A percentile compares a stretch with the other conserved stretches of the same genome.
Conservation (phyloP, 2,888 invertebrate species). For the Plutella xylostella region DNA sequence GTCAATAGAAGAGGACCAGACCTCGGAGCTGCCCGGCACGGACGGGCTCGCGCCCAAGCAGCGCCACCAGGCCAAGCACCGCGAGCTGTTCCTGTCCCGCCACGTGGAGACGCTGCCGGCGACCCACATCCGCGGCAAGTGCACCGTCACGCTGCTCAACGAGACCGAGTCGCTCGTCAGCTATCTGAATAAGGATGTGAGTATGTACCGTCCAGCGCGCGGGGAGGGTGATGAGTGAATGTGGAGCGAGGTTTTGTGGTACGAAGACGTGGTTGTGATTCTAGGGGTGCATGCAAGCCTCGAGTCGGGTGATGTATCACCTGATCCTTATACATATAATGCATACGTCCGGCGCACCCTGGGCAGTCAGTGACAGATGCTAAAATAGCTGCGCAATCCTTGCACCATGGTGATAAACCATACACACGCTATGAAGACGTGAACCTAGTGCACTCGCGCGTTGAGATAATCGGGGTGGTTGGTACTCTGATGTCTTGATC, state of each 20-base stretch:
- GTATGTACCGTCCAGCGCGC: conserved; percentile 63
- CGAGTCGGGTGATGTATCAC: not conserved
- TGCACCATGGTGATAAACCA: too few relatives aligned
- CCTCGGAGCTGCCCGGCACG: conserved; percentile 68
- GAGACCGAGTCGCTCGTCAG: conserved; percentile 97
- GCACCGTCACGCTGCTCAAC: conserved; percentile 97
- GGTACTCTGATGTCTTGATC: too few relatives aligned
- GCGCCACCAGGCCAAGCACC: conserved; percentile 95
- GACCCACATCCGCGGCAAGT: conserved; percentile 99
- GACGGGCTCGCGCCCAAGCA: conserved; percentile 84
- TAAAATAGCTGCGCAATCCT: too few relatives aligned
- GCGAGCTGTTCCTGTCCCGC: conserved; percentile 97
- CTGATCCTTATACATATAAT: not conserved
- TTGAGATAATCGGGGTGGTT: too few relatives aligned
- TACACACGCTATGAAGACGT: not conserved
- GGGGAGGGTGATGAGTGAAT: not conserved
- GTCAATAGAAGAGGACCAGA: conserved; percentile 81
- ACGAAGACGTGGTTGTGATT: too few relatives aligned
- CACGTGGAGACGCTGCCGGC: conserved; percentile 98
- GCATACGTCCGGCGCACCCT: not conserved
- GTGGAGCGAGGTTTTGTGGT: too few relatives aligned
- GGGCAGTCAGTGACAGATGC: not conserved
- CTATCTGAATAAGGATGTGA: conserved; percentile 96
- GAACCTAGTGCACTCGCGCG: not conserved
- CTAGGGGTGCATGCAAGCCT: not conserved